phyloP scores from a whole-genome alignment of 2,888 invertebrate genomes.

The Lasius fuliginosus region DNA sequence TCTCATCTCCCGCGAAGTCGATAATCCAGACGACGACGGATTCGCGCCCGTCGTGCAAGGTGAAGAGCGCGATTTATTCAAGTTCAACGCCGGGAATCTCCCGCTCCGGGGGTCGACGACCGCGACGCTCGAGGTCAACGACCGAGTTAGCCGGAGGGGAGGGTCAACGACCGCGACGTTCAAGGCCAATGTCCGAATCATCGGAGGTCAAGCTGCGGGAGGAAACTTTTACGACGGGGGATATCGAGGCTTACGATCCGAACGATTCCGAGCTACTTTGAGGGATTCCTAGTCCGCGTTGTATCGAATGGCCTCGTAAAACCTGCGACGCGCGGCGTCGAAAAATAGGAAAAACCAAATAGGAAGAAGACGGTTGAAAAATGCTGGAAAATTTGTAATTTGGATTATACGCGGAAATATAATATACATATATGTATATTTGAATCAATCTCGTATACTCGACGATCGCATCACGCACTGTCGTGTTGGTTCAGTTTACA shows the following conservation, averaged over 20 bases:
- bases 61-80: conserved; percentile 61
- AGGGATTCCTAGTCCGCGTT: neutral
- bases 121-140: conserved; percentile 72
- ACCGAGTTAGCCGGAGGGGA: conserved; percentile 46
- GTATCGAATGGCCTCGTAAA: neutral
- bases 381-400: neutral
- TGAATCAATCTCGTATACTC: neutral
- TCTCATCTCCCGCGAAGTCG: neutral
- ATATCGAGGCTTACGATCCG: neutral
- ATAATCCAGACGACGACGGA: conserved; percentile 37
- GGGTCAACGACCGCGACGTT: conserved; percentile 67
- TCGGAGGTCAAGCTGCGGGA: conserved; percentile 65
- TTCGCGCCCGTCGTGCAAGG: conserved; percentile 18
- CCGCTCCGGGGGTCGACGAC: conserved; percentile 48
- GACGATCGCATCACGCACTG: neutral
- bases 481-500: neutral
- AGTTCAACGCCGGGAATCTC: conserved; percentile 66
- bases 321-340: neutral
- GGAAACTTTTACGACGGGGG: conserved; percentile 30
- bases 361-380: neutral
- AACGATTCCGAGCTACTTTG: conserved; percentile 13
- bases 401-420: neutral
- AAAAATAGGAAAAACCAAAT: neutral
- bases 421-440: neutral
- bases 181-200: conserved; percentile 70